Percentiles rank a stretch among this genome's conserved stretches.
Conservation (phyloP, 2,888 invertebrate genomes). For the Stenodema calcarata region DNA sequence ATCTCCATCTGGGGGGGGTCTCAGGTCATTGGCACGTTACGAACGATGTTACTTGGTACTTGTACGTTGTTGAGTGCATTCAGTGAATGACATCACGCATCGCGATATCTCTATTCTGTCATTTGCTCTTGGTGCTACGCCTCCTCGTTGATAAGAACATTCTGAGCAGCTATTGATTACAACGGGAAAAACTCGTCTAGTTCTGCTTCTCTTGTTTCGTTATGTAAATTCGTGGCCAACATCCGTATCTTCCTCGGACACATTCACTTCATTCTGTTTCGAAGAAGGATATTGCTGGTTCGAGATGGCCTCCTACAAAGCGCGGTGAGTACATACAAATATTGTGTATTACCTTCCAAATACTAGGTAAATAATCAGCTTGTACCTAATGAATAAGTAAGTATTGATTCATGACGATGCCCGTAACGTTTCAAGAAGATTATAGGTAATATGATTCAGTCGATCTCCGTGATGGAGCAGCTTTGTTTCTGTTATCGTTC, state of each 20-base stretch:
- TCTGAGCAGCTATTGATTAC: background rate
- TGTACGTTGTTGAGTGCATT: too few relatives aligned
- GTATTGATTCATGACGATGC: too few relatives aligned
- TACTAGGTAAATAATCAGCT: too few relatives aligned
- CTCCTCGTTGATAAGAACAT: background rate
- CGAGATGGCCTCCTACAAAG: slow-evolving; percentile 60
- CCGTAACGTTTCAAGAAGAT: too few relatives aligned
- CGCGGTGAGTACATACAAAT: slow-evolving; percentile 59
- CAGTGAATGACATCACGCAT: background rate
- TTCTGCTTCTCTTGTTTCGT: background rate
- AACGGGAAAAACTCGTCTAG: background rate
- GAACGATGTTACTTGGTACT: too few relatives aligned
- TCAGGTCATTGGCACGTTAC: too few relatives aligned
- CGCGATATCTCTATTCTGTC: background rate
- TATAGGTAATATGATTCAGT: too few relatives aligned
- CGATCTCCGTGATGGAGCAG: too few relatives aligned
- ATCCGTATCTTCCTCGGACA: background rate
- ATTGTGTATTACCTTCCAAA: too few relatives aligned
- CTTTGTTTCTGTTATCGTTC: too few relatives aligned
- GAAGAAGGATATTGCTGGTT: background rate
- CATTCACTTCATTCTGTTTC: background rate
- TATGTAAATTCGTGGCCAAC: background rate
- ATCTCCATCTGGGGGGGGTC: too few relatives aligned
- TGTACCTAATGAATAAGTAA: too few relatives aligned
- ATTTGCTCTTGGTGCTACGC: background rate